Conservation (phyloP, 2,113 vertebrate species). For the Terrapene triunguis region DNA sequence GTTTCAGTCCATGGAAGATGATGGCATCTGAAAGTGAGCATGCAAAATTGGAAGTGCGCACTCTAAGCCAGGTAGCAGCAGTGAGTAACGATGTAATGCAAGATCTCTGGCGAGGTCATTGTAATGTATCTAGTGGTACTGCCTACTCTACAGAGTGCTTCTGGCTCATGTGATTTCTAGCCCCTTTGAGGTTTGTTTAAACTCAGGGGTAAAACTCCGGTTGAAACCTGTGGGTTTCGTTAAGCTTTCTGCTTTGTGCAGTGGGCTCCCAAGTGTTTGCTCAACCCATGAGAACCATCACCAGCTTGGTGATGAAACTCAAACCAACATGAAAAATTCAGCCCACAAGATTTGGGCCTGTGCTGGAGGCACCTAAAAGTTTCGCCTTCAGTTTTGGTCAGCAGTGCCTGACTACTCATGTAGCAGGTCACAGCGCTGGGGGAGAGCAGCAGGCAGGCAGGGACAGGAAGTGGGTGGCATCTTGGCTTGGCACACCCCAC, state of each 20-base stretch:
- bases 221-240: not conserved
- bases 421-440: slow-evolving; percentile 26
- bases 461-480: slow-evolving; percentile 58
- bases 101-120: not conserved
- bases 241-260: not conserved
- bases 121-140: not conserved
- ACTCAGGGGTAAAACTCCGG: not conserved
- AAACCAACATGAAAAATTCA: not conserved
- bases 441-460: not conserved
- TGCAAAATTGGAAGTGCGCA: not conserved
- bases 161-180: not conserved
- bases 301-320: not conserved
- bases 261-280: not conserved
- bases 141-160: not conserved
- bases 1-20: not conserved
- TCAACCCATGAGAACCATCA: not conserved
- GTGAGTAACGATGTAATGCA: not conserved
- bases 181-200: not conserved
- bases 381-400: not conserved
- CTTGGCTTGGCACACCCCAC: slow-evolving; percentile 37
- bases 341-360: not conserved
- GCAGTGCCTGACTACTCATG: not conserved
- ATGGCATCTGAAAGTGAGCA: not conserved
- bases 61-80: not conserved
- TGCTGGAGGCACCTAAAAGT: not conserved